Conservation (phyloP, 2,113 vertebrate species). For the Stigmatopora argus region DNA sequence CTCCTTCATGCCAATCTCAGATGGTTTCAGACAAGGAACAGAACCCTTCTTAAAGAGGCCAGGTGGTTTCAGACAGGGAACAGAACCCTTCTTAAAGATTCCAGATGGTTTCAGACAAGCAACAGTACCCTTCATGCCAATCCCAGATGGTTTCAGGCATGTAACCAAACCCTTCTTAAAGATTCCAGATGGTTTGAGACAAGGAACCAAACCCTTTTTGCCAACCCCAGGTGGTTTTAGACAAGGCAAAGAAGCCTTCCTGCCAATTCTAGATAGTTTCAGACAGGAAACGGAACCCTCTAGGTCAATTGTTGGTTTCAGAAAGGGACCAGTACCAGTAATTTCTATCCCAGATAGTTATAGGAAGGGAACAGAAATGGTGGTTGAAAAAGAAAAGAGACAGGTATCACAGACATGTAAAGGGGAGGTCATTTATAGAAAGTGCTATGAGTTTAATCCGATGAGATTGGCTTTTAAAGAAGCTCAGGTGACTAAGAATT, state of each 20-base stretch:
- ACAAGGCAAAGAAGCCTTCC: background rate
- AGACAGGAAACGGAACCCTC: constrained; percentile 22
- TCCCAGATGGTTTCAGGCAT: constrained; percentile 36
- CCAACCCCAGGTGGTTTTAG: background rate
- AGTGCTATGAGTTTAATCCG: constrained; percentile 61
- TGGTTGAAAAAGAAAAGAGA: background rate
- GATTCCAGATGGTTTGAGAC: constrained; percentile 26
- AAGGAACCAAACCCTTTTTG: constrained; percentile 42
- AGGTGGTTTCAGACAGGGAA: constrained; percentile 25
- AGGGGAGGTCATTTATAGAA: constrained; percentile 53
- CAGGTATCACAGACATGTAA: constrained; percentile 32
- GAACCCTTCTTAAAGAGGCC: background rate
- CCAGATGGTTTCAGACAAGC: background rate
- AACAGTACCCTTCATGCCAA: background rate
- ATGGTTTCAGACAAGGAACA: constrained; percentile 16
- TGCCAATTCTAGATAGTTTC: constrained; percentile 9
- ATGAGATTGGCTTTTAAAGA: constrained; percentile 52
- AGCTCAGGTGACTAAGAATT: constrained; percentile 56
- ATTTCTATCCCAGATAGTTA: background rate
- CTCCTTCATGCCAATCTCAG: background rate
- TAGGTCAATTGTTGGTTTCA: background rate
- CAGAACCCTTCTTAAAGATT: background rate
- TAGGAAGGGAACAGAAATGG: too few relatives aligned
- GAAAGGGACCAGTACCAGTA: constrained; percentile 16
- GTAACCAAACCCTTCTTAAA: constrained; percentile 5